These are phyloP conservation scores for Botrylloides violaceus DNA, from an alignment of 23 tunicate genomes.

Conservation along the genomic window DNA sequence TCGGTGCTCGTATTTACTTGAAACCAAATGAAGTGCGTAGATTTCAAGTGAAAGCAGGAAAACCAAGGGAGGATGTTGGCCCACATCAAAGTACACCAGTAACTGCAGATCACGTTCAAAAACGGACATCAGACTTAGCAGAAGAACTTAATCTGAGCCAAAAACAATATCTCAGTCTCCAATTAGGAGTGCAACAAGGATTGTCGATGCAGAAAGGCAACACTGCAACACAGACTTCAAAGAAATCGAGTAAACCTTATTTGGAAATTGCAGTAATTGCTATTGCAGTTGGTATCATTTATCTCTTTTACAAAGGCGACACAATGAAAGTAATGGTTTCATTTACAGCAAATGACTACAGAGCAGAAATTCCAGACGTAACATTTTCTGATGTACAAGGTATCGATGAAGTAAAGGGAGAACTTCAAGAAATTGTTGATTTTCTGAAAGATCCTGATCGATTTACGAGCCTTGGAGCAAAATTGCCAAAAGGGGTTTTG, in stretches of 20 bases:
- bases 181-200: constrained; percentile 12
- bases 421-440: constrained; percentile 35
- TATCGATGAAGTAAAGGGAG: constrained; percentile 38
- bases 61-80: neutral
- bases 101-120: neutral
- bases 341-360: neutral
- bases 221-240: neutral
- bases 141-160: neutral
- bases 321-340: neutral
- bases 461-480: constrained; percentile 33
- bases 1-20: no score
- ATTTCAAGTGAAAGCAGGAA: neutral
- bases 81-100: neutral
- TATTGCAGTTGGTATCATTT: neutral
- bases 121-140: neutral
- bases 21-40: no score
- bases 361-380: constrained; percentile 10
- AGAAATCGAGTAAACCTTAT: neutral
- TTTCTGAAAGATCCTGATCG: constrained; percentile 33
- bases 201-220: neutral
- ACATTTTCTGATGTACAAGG: constrained; percentile 36
- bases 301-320: neutral
- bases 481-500: constrained; percentile 44
- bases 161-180: neutral
- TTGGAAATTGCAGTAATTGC: neutral